A percentile compares a stretch with the other conserved stretches of the same genome.
Conservation (phyloP, 1,140 invertebrate genomes). For the Lucilia cuprina region DNA sequence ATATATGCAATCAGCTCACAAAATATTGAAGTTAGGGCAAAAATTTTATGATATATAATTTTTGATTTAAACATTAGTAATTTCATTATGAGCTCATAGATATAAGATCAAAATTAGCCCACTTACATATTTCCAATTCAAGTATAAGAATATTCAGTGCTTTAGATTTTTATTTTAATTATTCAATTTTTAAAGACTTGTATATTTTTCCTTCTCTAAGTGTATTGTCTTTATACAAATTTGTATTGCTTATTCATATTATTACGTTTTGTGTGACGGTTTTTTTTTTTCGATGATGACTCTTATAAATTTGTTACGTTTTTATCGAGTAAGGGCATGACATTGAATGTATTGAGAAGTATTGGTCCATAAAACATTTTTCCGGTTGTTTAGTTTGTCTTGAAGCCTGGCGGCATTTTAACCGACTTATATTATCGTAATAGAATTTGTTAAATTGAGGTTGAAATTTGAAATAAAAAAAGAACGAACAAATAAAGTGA, state of each 20-base stretch:
- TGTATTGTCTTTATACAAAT: not conserved
- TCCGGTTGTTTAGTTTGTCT: slow-evolving; percentile 32
- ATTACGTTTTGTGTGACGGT: not conserved
- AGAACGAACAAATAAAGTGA: not conserved
- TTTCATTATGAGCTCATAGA: no score
- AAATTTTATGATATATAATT: no score
- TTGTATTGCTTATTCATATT: not conserved
- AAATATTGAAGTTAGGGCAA: no score
- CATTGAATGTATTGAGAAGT: not conserved
- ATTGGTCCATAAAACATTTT: slow-evolving; percentile 32
- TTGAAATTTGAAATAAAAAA: slow-evolving; percentile 50
- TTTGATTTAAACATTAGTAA: no score
- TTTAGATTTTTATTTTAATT: no score
- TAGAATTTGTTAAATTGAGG: slow-evolving; percentile 63
- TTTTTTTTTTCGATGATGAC: not conserved
- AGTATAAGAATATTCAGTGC: no score
- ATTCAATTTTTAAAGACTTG: no score
- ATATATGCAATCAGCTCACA: no score
- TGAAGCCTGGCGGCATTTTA: slow-evolving; percentile 43
- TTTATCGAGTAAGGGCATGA: not conserved
- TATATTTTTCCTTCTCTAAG: not conserved
- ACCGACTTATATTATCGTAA: slow-evolving; percentile 54
- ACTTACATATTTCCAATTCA: no score
- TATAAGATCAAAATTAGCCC: no score
- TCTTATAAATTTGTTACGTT: not conserved